Evolutionary conservation across 2,888 invertebrate genomes (phyloP).

Genomic region (Lasius platythorax): DNA sequence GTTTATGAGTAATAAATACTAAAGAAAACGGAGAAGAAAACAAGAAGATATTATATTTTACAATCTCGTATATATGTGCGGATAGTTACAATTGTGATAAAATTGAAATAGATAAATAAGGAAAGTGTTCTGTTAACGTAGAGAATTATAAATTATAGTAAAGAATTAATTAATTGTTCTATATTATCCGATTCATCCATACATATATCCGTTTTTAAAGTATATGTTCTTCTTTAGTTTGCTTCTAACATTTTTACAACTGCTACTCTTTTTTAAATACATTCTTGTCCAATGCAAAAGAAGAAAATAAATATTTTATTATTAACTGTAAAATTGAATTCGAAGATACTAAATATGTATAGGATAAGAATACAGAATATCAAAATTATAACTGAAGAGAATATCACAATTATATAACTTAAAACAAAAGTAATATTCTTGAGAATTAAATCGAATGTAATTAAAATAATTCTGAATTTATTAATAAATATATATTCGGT

Average conservation of each 20-base stretch:
- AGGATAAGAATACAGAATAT: neutral
- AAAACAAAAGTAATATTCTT: neutral
- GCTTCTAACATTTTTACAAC: neutral
- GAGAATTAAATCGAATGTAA: neutral
- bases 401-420: neutral
- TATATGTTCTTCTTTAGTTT: neutral
- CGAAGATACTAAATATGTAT: neutral
- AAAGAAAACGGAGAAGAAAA: neutral
- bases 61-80: neutral
- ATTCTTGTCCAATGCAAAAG: neutral
- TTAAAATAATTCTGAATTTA: slow-evolving; percentile 11
- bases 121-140: neutral
- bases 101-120: neutral
- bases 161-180: neutral
- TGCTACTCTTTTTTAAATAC: neutral
- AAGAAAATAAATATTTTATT: neutral
- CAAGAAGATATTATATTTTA: neutral
- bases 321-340: neutral
- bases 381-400: neutral
- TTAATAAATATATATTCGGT: neutral
- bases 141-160: neutral
- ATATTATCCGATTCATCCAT: neutral
- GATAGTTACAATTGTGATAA: neutral
- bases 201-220: neutral
- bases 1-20: neutral